These are phyloP conservation scores for Intellagama lesueurii DNA, from an alignment of 2,797 vertebrate genomes.

Conservation along the genomic window DNA sequence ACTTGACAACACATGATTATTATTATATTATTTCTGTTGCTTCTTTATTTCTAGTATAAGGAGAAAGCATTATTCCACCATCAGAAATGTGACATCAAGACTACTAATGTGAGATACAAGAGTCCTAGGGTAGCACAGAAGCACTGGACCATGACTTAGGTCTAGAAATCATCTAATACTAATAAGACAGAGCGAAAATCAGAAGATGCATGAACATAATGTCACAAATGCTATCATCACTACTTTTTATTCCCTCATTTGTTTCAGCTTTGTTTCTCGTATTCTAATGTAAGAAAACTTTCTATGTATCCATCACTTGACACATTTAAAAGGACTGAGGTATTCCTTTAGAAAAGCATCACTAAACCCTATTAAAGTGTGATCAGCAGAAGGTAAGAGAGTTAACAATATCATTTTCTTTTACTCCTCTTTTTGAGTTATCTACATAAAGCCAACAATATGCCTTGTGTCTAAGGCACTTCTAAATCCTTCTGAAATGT, in stretches of 20 bases:
- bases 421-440: neutral
- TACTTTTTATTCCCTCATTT: neutral
- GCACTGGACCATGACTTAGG: neutral
- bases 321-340: neutral
- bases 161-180: neutral
- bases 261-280: neutral
- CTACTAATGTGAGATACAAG: neutral
- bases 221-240: neutral
- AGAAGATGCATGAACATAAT: neutral
- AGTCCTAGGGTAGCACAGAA: neutral
- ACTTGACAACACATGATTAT: too few species aligned
- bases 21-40: neutral
- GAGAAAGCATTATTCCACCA: too few species aligned
- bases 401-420: neutral
- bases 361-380: neutral
- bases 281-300: neutral
- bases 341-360: neutral
- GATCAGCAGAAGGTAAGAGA: neutral
- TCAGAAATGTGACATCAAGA: neutral
- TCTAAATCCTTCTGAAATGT: accelerated
- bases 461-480: accelerated
- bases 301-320: neutral
- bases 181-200: neutral
- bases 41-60: neutral
- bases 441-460: neutral